These are phyloP conservation scores for Cynodonichthys magdalenae DNA, from an alignment of 2,797 vertebrate species.

Conservation along the genomic window DNA sequence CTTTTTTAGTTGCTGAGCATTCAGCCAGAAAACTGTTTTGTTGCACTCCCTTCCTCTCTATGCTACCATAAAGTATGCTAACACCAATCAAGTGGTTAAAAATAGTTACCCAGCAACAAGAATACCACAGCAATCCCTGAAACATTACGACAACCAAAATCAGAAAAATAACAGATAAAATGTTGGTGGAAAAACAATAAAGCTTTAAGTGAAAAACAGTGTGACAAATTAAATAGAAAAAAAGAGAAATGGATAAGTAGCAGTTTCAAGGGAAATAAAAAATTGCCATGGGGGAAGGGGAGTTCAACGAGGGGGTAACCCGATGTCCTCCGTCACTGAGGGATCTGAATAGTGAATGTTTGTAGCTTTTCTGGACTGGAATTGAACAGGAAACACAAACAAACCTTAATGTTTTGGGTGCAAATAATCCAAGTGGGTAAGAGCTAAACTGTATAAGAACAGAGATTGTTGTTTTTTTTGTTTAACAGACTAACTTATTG, in stretches of 20 bases:
- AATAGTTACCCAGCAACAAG: conserved; percentile 17
- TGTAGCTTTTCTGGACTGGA: no score
- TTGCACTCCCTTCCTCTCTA: conserved; percentile 19
- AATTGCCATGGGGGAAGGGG: neutral
- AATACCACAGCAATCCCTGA: neutral
- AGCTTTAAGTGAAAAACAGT: neutral
- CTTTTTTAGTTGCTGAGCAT: conserved; percentile 52
- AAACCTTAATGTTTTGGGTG: no score
- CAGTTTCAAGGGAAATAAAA: neutral
- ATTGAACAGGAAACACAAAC: no score
- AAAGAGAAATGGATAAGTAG: neutral
- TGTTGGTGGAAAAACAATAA: neutral
- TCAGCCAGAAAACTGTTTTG: conserved; percentile 57
- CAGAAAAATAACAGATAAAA: neutral
- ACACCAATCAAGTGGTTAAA: conserved; percentile 15
- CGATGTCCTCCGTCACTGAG: no score
- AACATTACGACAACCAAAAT: conserved; percentile 1
- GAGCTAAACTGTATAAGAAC: no score
- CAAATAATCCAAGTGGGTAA: no score
- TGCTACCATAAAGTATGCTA: conserved; percentile 25
- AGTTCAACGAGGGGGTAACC: no score
- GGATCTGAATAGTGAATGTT: no score
- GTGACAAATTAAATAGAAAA: neutral
- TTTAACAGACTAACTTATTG: no score
- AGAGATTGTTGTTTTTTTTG: no score